phyloP scores from a whole-genome alignment of 2,113 vertebrate species.

The Indicator maculatus region DNA sequence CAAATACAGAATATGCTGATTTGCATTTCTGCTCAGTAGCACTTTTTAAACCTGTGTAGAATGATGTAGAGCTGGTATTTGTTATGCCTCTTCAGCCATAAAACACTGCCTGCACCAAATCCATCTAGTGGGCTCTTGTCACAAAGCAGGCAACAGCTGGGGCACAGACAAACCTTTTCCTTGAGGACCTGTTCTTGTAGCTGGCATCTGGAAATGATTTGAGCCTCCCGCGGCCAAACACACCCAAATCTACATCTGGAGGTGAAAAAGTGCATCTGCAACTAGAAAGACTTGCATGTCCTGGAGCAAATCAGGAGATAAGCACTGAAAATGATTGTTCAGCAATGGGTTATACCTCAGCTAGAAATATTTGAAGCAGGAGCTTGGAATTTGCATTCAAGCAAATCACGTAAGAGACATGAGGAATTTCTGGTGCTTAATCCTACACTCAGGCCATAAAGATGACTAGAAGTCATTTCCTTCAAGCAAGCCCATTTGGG shows the following conservation, averaged over 20 bases:
- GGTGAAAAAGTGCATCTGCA: not conserved
- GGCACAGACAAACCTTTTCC: not conserved
- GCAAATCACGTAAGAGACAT: not conserved
- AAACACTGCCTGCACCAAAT: not conserved
- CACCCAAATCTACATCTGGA: not conserved
- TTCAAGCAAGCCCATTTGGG: rapidly evolving
- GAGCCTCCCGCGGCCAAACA: not conserved
- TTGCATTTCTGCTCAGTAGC: not conserved
- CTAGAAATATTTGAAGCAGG: not conserved
- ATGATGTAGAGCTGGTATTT: not conserved
- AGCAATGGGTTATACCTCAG: not conserved
- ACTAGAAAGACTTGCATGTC: not conserved
- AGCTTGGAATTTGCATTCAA: not conserved
- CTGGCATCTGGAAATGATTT: not conserved
- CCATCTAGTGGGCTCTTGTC: not conserved
- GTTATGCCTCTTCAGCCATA: not conserved
- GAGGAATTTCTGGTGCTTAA: not conserved
- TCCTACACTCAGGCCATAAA: not conserved
- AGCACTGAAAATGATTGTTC: not conserved
- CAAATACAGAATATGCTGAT: not conserved
- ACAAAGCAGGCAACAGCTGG: not conserved
- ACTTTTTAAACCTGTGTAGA: not conserved
- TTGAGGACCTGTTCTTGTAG: not conserved
- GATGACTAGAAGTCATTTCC: not conserved
- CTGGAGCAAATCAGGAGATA: not conserved